Conservation (phyloP, 2,113 vertebrate genomes). For the Etheostoma cragini region DNA sequence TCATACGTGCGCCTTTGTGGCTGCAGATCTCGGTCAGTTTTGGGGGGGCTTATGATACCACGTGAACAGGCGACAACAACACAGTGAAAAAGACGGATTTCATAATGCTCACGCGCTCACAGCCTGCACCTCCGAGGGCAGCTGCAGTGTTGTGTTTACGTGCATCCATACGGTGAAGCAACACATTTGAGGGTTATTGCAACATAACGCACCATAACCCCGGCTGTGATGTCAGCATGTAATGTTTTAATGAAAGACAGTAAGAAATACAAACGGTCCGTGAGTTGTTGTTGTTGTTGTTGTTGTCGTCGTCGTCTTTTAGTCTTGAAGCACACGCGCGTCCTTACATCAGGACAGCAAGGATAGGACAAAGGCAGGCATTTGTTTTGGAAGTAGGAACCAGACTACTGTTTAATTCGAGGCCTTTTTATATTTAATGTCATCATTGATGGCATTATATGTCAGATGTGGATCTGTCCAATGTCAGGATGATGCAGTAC, state of each 20-base stretch:
- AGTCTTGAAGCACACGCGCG: slow-evolving; percentile 25
- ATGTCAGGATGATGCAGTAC: slow-evolving; percentile 41
- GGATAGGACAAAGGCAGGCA: slow-evolving; percentile 21
- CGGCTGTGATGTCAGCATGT: background rate
- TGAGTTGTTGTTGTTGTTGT: slow-evolving; percentile 8
- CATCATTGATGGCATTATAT: background rate
- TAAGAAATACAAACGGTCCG: background rate
- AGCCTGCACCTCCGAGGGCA: slow-evolving; percentile 29
- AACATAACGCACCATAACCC: background rate
- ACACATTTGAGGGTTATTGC: background rate
- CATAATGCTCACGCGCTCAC: slow-evolving; percentile 54
- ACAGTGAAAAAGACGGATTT: slow-evolving; percentile 54
- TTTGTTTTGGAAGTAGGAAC: background rate
- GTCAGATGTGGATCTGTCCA: slow-evolving; percentile 9
- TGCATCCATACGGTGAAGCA: slow-evolving; percentile 11
- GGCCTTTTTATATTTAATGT: background rate
- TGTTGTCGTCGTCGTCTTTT: slow-evolving; percentile 2
- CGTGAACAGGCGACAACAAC: slow-evolving; percentile 71
- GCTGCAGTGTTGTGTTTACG: slow-evolving; percentile 62
- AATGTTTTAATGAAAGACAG: background rate
- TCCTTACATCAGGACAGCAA: slow-evolving; percentile 28
- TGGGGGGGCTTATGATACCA: slow-evolving; percentile 49
- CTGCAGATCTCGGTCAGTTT: slow-evolving; percentile 45
- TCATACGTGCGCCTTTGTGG: slow-evolving; percentile 19
- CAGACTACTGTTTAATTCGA: background rate